phyloP scores from a whole-genome alignment of 2,797 vertebrate genomes.

The Danio albolineatus region DNA sequence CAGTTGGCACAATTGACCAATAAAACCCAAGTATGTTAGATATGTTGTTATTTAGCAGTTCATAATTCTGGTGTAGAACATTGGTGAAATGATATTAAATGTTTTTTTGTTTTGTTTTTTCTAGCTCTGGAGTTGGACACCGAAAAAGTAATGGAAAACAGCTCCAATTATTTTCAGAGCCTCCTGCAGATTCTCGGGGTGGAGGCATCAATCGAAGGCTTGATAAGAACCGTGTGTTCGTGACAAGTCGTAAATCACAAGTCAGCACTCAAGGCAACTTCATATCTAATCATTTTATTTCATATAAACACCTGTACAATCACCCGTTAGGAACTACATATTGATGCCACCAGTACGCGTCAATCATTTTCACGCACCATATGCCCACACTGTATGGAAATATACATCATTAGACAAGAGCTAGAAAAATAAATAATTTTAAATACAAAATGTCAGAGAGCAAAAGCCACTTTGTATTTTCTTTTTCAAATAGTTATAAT shows the following conservation, averaged over 20 bases:
- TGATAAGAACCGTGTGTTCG: slow-evolving; percentile 73
- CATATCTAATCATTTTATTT: slow-evolving; percentile 74
- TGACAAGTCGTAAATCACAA: slow-evolving; percentile 14
- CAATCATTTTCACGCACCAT: slow-evolving; percentile 67
- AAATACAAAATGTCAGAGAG: slow-evolving; percentile 87
- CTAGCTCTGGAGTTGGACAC: slow-evolving; percentile 72
- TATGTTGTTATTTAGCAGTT: not conserved
- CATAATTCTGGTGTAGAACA: too few relatives aligned
- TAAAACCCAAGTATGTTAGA: not conserved
- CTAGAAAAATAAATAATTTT: slow-evolving; percentile 95
- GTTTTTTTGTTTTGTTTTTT: not conserved
- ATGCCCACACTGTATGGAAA: slow-evolving; percentile 68
- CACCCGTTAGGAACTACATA: slow-evolving; percentile 76
- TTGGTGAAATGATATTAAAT: not conserved
- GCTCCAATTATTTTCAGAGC: slow-evolving; percentile 77
- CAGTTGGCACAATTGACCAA: too few relatives aligned
- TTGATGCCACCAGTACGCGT: slow-evolving; percentile 77
- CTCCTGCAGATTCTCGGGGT: slow-evolving; percentile 81
- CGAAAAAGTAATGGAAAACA: slow-evolving; percentile 46
- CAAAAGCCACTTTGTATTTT: slow-evolving; percentile 78
- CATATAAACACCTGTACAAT: slow-evolving; percentile 84
- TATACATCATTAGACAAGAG: slow-evolving; percentile 73
- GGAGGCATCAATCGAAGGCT: slow-evolving; percentile 81
- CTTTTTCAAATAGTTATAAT: slow-evolving; percentile 64
- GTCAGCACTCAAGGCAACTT: not conserved